Percentiles rank a stretch among this genome's conserved stretches.
Conservation (phyloP, 2,113 vertebrate genomes). For the Psephotus haematonotus region DNA sequence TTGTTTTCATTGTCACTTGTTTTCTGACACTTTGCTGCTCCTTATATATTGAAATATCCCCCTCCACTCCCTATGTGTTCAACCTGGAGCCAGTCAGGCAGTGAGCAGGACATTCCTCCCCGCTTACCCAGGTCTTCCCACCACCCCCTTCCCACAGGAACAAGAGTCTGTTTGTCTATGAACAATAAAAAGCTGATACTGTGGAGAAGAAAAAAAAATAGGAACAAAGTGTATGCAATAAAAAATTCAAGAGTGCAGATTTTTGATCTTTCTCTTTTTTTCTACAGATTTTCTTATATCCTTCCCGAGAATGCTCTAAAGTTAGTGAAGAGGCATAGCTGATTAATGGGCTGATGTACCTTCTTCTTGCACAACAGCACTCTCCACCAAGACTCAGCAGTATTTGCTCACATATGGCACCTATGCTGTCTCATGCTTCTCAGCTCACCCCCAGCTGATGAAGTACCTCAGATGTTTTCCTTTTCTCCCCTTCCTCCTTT, state of each 20-base stretch:
- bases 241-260: background rate
- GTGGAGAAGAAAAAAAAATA: background rate
- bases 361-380: background rate
- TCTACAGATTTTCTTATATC: background rate
- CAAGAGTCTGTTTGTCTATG: constrained; percentile 3
- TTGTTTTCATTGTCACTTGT: constrained; percentile 42
- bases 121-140: background rate
- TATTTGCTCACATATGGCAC: background rate
- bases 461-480: background rate
- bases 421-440: background rate
- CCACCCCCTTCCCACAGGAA: background rate
- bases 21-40: constrained; percentile 29
- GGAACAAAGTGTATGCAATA: background rate
- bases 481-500: background rate
- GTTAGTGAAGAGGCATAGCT: background rate
- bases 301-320: background rate
- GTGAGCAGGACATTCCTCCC: background rate
- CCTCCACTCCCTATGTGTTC: background rate
- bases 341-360: background rate
- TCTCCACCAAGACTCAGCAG: background rate
- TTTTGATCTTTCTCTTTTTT: background rate
- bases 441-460: background rate
- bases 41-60: background rate
- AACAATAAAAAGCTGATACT: constrained; percentile 13
- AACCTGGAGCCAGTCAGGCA: background rate